phyloP scores from a whole-genome alignment of 2,888 invertebrate genomes.

The Dasypogon diadema region DNA sequence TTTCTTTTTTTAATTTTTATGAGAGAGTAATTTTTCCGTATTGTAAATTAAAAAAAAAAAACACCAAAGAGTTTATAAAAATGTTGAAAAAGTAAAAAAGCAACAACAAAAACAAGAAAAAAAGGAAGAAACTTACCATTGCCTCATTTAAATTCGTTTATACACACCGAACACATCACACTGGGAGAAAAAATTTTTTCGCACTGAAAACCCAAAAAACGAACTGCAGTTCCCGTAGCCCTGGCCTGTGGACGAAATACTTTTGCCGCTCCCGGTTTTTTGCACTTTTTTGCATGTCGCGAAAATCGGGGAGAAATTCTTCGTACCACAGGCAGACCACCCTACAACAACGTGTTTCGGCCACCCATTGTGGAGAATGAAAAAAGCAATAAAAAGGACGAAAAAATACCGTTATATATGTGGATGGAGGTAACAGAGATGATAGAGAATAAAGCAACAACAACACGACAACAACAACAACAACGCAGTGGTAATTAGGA shows the following conservation, averaged over 20 bases:
- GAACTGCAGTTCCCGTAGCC: slow-evolving; percentile 56
- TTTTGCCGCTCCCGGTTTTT: slow-evolving; percentile 44
- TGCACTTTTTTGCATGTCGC: slow-evolving; percentile 28
- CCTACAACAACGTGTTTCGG: slow-evolving; percentile 4
- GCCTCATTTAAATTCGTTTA: slow-evolving; percentile 57
- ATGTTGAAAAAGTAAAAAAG: slow-evolving; percentile 22
- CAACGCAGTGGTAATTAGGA: not conserved
- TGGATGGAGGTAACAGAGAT: not conserved
- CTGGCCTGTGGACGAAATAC: slow-evolving; percentile 52
- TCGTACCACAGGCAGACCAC: not conserved
- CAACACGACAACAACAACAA: slow-evolving; percentile 9
- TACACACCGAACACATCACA: slow-evolving; percentile 59
- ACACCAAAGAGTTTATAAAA: slow-evolving; percentile 43
- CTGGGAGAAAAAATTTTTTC: slow-evolving; percentile 58
- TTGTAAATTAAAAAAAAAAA: slow-evolving; percentile 46
- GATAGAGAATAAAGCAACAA: not conserved
- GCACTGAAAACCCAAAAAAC: slow-evolving; percentile 58
- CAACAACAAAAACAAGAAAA: slow-evolving; percentile 46
- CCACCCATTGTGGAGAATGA: slow-evolving; percentile 34
- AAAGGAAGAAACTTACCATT: slow-evolving; percentile 56
- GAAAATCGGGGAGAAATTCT: slow-evolving; percentile 43
- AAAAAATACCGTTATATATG: slow-evolving; percentile 39
- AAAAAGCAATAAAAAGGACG: slow-evolving; percentile 34
- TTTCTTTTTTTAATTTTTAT: slow-evolving; percentile 49
- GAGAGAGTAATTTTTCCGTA: slow-evolving; percentile 51